Percentiles rank a stretch among this genome's conserved stretches.
Conservation (phyloP, 2,113 vertebrate species). For the Odocoileus virginianus region DNA sequence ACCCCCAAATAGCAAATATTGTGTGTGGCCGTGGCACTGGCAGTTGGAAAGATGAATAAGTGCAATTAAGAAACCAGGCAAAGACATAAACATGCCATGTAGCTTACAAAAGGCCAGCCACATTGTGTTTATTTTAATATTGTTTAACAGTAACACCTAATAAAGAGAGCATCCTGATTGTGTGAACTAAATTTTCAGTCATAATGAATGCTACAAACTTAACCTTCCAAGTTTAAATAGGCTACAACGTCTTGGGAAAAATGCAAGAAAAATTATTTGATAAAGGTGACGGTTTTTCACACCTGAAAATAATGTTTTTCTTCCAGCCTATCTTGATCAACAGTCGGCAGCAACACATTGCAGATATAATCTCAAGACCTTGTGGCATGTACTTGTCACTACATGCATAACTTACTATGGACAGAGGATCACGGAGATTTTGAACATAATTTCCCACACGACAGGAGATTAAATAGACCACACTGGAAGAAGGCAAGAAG, state of each 20-base stretch:
- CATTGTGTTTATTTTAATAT: slow-evolving; percentile 78
- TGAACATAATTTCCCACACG: slow-evolving; percentile 87
- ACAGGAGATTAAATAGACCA: slow-evolving; percentile 88
- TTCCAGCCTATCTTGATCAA: slow-evolving; percentile 90
- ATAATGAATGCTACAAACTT: slow-evolving; percentile 91
- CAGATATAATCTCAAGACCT: slow-evolving; percentile 93
- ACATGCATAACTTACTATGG: slow-evolving; percentile 90
- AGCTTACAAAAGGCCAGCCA: slow-evolving; percentile 77
- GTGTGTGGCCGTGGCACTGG: slow-evolving; percentile 19
- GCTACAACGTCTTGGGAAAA: slow-evolving; percentile 85
- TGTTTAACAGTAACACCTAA: slow-evolving; percentile 82
- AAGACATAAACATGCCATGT: slow-evolving; percentile 67
- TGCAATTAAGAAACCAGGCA: slow-evolving; percentile 77
- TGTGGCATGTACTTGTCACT: slow-evolving; percentile 92
- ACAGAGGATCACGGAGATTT: slow-evolving; percentile 82
- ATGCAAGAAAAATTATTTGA: slow-evolving; percentile 88
- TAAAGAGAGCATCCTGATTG: slow-evolving; percentile 83
- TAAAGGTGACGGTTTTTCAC: slow-evolving; percentile 96
- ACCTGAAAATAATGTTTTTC: slow-evolving; percentile 96
- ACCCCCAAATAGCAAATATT: slow-evolving; percentile 29
- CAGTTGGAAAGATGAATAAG: slow-evolving; percentile 66
- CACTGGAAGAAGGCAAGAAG: slow-evolving; percentile 82
- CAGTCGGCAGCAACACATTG: slow-evolving; percentile 94
- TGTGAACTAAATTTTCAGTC: slow-evolving; percentile 85
- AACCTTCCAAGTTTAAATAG: slow-evolving; percentile 92